Evolutionary conservation across 2,113 vertebrate genomes (phyloP), one percentile per base, ranked within the genome.

Genomic region (Seriola quinqueradiata): DNA sequence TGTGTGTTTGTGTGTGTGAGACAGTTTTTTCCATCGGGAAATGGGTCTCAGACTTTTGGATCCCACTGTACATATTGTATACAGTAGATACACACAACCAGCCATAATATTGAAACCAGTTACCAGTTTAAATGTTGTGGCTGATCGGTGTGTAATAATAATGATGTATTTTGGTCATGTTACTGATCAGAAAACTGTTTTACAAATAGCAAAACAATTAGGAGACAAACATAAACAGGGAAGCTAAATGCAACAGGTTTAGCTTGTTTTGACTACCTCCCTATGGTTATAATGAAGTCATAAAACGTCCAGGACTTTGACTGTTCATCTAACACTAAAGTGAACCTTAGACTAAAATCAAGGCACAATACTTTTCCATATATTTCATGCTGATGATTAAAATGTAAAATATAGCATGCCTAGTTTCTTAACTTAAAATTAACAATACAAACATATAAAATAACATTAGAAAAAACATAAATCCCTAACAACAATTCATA

Each of bases 261-360:
- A 50, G 44, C 44, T 48, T 54, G n/a, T 81, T 67, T 60, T 80
- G 32, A 46, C 66, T 12, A 65, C 59, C 25, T 76, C 66, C 58
- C 4, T 28, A 0, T 8, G 42, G 23, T 73, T 69, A 16, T 61
- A 40, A 74, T 77, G 59, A 79, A 25, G 66, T 70, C 77, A 85
- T 93, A 93, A 92, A 92, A 36, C 52, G 42, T 58, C 25, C 4
- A 70, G 87, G 87, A 94, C 90, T 87, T 92, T 91, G 92, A 86
- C 84, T 85, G 16, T 32, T 1, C 58, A 7, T 42, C 11, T 25
- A 4, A 23, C 36, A 28, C 0, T 61, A 9, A 72, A 75, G 40
- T 48, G 14, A 80, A 72, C 40, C 13, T 57, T 32, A 59, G 38
- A 60, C 36, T 44, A 21, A 73, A 82, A 74, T 69, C 61, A 79